A percentile compares a stretch with the other conserved stretches of the same genome.
phyloP scores from a whole-genome alignment of 2,888 invertebrate species.

The Ctena decussata region DNA sequence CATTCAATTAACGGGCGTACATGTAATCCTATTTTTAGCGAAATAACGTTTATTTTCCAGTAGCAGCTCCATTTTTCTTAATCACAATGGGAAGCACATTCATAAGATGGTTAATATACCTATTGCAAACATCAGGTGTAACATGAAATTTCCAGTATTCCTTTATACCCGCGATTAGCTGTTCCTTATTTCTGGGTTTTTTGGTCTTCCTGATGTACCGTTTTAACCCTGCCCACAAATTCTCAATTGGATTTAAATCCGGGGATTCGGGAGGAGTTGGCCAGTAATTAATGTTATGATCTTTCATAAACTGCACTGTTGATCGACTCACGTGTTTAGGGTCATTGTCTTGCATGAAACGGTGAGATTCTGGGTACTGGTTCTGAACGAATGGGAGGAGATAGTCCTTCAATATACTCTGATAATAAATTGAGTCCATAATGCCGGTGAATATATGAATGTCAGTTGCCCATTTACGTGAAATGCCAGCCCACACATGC shows the following conservation, averaged over 20 bases:
- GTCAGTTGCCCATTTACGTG: slow-evolving; percentile 4
- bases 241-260: slow-evolving; percentile 28
- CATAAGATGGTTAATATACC: slow-evolving; percentile 25
- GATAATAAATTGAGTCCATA: slow-evolving; percentile 20
- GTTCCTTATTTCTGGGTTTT: neutral
- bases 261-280: slow-evolving; percentile 25
- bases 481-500: slow-evolving; percentile 31
- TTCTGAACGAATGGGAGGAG: neutral
- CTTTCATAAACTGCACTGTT: neutral
- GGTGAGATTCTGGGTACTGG: neutral
- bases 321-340: slow-evolving; percentile 30
- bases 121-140: slow-evolving; percentile 1
- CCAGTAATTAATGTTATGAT: slow-evolving; percentile 29
- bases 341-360: slow-evolving; percentile 33
- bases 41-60: neutral
- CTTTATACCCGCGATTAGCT: slow-evolving; percentile 18
- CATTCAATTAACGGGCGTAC: no score
- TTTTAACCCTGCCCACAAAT: slow-evolving; percentile 1
- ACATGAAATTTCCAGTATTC: slow-evolving; percentile 5
- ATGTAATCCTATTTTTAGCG: no score
- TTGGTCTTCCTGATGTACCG: slow-evolving; percentile 8
- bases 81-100: slow-evolving; percentile 27
- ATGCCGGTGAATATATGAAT: slow-evolving; percentile 20
- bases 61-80: neutral
- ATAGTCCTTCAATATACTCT: neutral